A percentile compares a stretch with the other conserved stretches of the same genome.
Conservation (phyloP, 1,140 invertebrate species). For the Dreissena rostriformis region DNA sequence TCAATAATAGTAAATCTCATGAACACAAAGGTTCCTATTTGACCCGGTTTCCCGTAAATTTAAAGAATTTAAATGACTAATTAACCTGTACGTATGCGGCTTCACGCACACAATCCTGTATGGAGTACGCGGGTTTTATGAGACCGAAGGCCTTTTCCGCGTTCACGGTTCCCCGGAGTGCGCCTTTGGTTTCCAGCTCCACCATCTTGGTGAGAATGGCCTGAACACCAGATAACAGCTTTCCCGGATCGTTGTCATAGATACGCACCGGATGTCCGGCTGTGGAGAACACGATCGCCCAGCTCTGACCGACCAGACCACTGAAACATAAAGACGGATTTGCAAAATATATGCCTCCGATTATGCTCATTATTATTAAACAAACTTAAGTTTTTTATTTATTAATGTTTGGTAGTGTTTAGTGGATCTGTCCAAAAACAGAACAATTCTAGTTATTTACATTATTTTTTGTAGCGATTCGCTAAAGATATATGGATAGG, state of each 20-base stretch:
- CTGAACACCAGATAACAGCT: background rate
- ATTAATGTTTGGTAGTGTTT: no score
- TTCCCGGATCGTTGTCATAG: conserved; percentile 33
- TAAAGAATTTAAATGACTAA: background rate
- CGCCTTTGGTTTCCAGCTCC: conserved; percentile 37
- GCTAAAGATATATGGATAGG: background rate
- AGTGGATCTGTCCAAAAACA: no score
- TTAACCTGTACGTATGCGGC: conserved; percentile 47
- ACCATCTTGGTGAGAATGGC: conserved; percentile 36
- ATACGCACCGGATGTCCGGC: conserved; percentile 44
- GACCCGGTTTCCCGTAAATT: no score
- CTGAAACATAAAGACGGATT: background rate
- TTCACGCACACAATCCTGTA: conserved; percentile 31
- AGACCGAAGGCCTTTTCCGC: conserved; percentile 9
- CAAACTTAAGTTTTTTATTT: no score
- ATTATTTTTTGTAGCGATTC: background rate
- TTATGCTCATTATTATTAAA: no score
- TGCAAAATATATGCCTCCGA: no score
- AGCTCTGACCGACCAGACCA: conserved; percentile 51
- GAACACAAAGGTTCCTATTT: no score
- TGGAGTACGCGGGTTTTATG: conserved; percentile 7
- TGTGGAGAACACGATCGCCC: conserved; percentile 50
- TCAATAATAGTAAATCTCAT: no score
- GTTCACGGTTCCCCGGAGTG: conserved; percentile 25
- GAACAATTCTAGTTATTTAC: no score